These are phyloP conservation scores for Phenganax stokvisi DNA, from an alignment of 92 coral and sea anemone genomes.

Conservation along the genomic window DNA sequence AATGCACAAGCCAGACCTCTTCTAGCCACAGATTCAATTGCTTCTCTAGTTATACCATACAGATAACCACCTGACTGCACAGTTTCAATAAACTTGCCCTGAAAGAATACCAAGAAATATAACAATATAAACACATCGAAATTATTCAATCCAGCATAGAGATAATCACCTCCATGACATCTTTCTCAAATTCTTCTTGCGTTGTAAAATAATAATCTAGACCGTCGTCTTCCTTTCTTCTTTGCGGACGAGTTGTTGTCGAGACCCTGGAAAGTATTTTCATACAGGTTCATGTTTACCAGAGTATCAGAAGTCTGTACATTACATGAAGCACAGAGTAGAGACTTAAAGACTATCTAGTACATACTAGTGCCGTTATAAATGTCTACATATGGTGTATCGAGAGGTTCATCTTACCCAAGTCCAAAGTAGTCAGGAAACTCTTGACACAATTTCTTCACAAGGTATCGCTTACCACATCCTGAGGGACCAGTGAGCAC, in stretches of 20 bases:
- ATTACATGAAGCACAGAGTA: no score
- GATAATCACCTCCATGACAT: slow-evolving; percentile 64
- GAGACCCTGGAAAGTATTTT: slow-evolving; percentile 47
- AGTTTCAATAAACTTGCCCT: slow-evolving; percentile 85
- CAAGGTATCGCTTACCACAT: slow-evolving; percentile 71
- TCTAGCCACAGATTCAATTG: slow-evolving; percentile 80
- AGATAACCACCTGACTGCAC: slow-evolving; percentile 70
- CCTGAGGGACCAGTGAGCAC: slow-evolving; percentile 88
- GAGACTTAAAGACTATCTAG: no score
- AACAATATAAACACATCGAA: background rate
- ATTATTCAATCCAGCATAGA: background rate
- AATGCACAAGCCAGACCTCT: slow-evolving; percentile 90
- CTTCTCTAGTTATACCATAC: slow-evolving; percentile 81
- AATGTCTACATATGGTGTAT: no score
- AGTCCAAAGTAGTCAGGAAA: slow-evolving; percentile 93
- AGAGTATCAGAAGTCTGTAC: no score
- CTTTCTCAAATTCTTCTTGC: slow-evolving; percentile 87
- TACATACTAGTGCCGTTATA: no score
- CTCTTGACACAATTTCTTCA: slow-evolving; percentile 77
- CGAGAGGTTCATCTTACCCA: slow-evolving; percentile 53
- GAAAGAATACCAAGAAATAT: background rate
- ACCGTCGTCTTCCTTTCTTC: slow-evolving; percentile 70
- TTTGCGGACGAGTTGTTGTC: slow-evolving; percentile 78
- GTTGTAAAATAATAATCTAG: slow-evolving; percentile 78
- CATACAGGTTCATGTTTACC: no score